Evolutionary conservation across 2,888 invertebrate genomes (phyloP), one percentile per base, ranked within the genome.

Genomic region (Drosophila colorata): DNA sequence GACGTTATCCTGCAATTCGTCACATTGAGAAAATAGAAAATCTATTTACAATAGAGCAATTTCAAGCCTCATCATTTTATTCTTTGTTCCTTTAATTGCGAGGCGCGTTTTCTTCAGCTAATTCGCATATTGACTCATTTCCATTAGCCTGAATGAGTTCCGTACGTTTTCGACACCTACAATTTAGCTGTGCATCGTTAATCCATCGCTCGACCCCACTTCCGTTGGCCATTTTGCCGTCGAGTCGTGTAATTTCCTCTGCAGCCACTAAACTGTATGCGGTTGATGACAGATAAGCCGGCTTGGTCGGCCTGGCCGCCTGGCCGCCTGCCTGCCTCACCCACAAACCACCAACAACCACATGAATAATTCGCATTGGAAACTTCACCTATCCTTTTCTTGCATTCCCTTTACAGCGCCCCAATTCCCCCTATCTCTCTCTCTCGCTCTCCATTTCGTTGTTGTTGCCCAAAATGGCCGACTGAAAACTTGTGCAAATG

Each of bases 221-320:
- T 78, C 74, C 78, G 74, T 44, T 74, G 60, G 75, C 78, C 75
- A 75, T 75, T 78, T 75, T 73, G 74, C 74, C 59, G 53, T 52
- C 74, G 53, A 66, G 48, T 60, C 65, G 59, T 49, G 85, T 84
- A 74, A 80, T 88, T 84, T 86, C 80, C 86, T 79, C 74, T 64
- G 64, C 65, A 57, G 83, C 83, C 84, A 86, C 88, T 84, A 83
- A 88, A 86, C 80, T 88, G 87, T 86, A 69, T 88, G 82, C 67
- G 88, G 88, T 88, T 74, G 84, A 80, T 80, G 80, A 74, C 76
- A 79, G 87, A 88, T 87, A 87, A 87, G 67, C 61, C 38, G 46
- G 13, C 25, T 37, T 0, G 18, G 28, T 1, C 28, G 13, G 6
- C n/a, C n/a, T 11, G 18, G 25, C 31, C 55, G n/a, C 56, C 28